A percentile compares a stretch with the other conserved stretches of the same genome.
Conservation (phyloP, 2,888 invertebrate genomes). For the Cantharis lateralis region DNA sequence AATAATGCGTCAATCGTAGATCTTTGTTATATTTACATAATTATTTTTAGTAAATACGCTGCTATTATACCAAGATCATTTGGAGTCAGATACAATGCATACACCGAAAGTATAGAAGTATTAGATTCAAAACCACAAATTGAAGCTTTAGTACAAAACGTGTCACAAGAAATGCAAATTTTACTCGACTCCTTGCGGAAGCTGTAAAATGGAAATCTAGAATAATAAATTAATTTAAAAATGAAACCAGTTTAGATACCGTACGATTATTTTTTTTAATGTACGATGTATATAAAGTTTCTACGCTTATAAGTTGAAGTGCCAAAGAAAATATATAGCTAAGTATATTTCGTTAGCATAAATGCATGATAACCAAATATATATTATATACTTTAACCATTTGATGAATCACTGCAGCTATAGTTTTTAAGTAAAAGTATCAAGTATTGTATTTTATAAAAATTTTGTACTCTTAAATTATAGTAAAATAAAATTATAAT, state of each 20-base stretch:
- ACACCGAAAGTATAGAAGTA: slow-evolving; percentile 93
- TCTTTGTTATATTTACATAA: not conserved
- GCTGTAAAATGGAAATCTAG: slow-evolving; percentile 46
- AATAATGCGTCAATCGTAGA: not conserved
- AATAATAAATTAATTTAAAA: not conserved
- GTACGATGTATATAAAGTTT: not conserved
- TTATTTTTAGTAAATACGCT: slow-evolving; percentile 77
- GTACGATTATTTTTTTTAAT: not conserved
- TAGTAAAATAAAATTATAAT: not conserved
- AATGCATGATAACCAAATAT: not conserved
- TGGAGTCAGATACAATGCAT: slow-evolving; percentile 93
- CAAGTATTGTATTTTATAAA: not conserved
- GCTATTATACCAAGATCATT: slow-evolving; percentile 90
- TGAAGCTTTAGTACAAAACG: slow-evolving; percentile 77
- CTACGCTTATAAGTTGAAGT: not conserved
- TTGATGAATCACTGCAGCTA: not conserved
- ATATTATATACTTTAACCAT: not conserved
- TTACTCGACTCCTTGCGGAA: slow-evolving; percentile 77
- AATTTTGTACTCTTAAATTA: not conserved
- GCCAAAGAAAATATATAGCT: not conserved
- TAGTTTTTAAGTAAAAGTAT: not conserved
- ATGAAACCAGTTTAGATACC: not conserved
- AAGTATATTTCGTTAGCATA: not conserved
- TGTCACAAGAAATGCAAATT: slow-evolving; percentile 79
- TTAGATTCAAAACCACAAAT: slow-evolving; percentile 91